These are phyloP conservation scores for Pachypanchax playfairii DNA, from an alignment of 2,113 vertebrate genomes.

Conservation along the genomic window DNA sequence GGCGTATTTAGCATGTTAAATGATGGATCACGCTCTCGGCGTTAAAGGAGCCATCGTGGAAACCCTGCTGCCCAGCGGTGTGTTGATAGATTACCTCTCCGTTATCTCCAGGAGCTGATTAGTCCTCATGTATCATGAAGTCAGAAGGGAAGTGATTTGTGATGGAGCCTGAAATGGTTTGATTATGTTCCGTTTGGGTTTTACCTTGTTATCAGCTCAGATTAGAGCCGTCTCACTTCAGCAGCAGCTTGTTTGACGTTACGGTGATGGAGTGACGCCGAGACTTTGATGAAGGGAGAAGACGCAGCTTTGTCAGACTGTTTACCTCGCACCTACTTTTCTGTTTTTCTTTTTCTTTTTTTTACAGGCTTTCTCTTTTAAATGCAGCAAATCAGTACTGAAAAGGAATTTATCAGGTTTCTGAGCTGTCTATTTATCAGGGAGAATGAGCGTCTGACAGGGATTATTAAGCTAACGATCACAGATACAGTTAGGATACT, in stretches of 20 bases:
- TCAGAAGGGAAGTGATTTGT: conserved; percentile 45
- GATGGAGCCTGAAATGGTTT: conserved; percentile 53
- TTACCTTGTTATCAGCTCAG: conserved; percentile 34
- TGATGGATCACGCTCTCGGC: conserved; percentile 70
- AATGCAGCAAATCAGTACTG: conserved; percentile 14
- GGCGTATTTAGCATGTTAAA: conserved; percentile 72
- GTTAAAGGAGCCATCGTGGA: conserved; percentile 30
- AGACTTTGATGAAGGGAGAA: not conserved
- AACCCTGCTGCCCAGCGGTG: conserved; percentile 37
- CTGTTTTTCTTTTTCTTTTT: conserved; percentile 13
- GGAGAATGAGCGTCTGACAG: conserved; percentile 29
- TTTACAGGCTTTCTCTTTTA: conserved; percentile 6
- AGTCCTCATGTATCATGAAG: conserved; percentile 57
- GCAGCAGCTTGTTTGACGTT: conserved; percentile 15
- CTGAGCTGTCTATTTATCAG: too few relatives aligned
- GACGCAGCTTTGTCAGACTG: conserved; percentile 9
- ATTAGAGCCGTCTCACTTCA: conserved; percentile 24
- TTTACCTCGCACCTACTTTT: not conserved
- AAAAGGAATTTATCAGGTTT: conserved; percentile 6
- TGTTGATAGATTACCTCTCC: conserved; percentile 67
- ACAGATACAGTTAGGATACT: conserved; percentile 31
- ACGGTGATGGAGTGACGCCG: not conserved
- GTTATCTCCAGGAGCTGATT: conserved; percentile 70
- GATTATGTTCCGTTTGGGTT: conserved; percentile 49
- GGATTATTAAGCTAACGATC: conserved; percentile 39